Evolutionary conservation across 2,797 vertebrate genomes (phyloP), one percentile per base, ranked within the genome.

Genomic region (Hephaestus fuliginosus): DNA sequence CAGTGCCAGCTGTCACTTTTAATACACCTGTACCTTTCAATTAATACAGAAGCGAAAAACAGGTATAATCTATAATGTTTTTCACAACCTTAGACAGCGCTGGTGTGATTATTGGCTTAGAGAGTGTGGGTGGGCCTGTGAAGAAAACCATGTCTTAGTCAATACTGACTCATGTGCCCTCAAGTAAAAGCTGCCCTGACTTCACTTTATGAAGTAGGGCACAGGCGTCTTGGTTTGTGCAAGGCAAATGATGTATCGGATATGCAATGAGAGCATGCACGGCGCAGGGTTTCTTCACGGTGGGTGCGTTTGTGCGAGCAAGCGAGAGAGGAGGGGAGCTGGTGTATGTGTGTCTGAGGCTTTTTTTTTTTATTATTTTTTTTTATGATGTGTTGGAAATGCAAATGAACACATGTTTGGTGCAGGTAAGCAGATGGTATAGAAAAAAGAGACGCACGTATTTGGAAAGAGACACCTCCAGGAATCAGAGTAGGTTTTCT

Each of bases 201-300:
- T 92, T 88, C 76, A 51, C 72, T 74, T 74, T 44, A 78, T 85
- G 80, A 92, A 91, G 84, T 89, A 86, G 87, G 88, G 78, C 91
- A 89, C 70, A 3, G 81, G 78, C 66, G 36, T 66, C 86, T 78
- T 43, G 64, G 56, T 86, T 83, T 7, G 13, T 84, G 88, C 66
- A 43, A 82, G 84, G 76, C 64, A 87, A 85, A 87, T 84, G 76
- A 90, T 93, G 84, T 86, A 85, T 83, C 85, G 82, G 87, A 86
- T 78, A 76, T 85, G 87, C 85, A 85, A 72, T 57, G 70, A 82
- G 80, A 87, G 83, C 71, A 80, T 85, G 83, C 81, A 48, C 67
- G 20, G 78, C 55, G 86, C 74, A 78, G 88, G 84, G 83, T 77
- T 77, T 73, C 71, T 84, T 78, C 78, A 83, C 79, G 72, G 82